Evolutionary conservation across 1,140 invertebrate genomes (phyloP).

Genomic region (Drosophila melanogaster): Release_6_plus_ISO1_MT NT_033777.3:9501001-9501500

Average conservation of each 20-base stretch:
- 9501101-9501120: slow-evolving; percentile 27
- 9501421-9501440: slow-evolving; percentile 48
- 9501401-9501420: slow-evolving; percentile 15
- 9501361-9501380: slow-evolving; percentile 2
- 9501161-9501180: not conserved
- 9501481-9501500: slow-evolving; percentile 75
- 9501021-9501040: slow-evolving; percentile 14
- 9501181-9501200: not conserved
- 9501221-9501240: not conserved
- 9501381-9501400: slow-evolving; percentile 11
- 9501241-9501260: not conserved
- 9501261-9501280: not conserved
- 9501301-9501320: slow-evolving; percentile 8
- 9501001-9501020: slow-evolving; percentile 24
- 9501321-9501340: slow-evolving; percentile 5
- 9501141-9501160: not conserved
- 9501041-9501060: not conserved
- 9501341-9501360: slow-evolving; percentile 17
- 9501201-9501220: not conserved
- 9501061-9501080: slow-evolving; percentile 21
- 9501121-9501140: slow-evolving; percentile 1
- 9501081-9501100: slow-evolving; percentile 5
- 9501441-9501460: slow-evolving; percentile 26
- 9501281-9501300: slow-evolving; percentile 24
- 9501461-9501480: slow-evolving; percentile 71